These are phyloP conservation scores for Drosophila gunungcola DNA, from an alignment of 1,140 invertebrate genomes.

Conservation along the genomic window DNA sequence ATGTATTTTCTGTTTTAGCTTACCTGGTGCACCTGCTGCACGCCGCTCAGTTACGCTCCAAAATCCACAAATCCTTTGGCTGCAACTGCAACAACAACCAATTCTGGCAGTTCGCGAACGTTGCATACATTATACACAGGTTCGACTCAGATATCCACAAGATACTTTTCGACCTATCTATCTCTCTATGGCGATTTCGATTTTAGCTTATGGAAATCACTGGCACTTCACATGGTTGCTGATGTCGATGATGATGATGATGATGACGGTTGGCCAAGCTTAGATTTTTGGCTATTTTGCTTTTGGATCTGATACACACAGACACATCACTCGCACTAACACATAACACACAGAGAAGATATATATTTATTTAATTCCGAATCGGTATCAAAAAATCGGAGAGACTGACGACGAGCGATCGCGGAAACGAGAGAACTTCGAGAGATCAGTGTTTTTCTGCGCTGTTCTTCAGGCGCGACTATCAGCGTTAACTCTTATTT, in stretches of 20 bases:
- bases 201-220: constrained; percentile 46
- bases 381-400: constrained; percentile 54
- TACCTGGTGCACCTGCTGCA: constrained; percentile 74
- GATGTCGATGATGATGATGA: background rate
- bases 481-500: constrained; percentile 46
- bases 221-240: constrained; percentile 53
- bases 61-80: constrained; percentile 84
- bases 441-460: constrained; percentile 57
- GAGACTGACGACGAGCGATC: constrained; percentile 48
- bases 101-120: constrained; percentile 73
- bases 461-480: constrained; percentile 55
- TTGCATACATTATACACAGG: constrained; percentile 73
- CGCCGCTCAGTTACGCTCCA: constrained; percentile 57
- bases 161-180: constrained; percentile 21
- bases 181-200: constrained; percentile 13
- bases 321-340: constrained; percentile 12
- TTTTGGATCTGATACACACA: constrained; percentile 30
- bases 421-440: constrained; percentile 53
- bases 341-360: constrained; percentile 23
- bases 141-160: constrained; percentile 32
- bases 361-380: constrained; percentile 47
- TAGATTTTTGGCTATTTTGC: constrained; percentile 46
- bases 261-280: constrained; percentile 16
- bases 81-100: constrained; percentile 83
- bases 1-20: constrained; percentile 12